These are phyloP conservation scores for Toxotes jaculatrix DNA, from an alignment of 2,113 vertebrate species.

Conservation along the genomic window DNA sequence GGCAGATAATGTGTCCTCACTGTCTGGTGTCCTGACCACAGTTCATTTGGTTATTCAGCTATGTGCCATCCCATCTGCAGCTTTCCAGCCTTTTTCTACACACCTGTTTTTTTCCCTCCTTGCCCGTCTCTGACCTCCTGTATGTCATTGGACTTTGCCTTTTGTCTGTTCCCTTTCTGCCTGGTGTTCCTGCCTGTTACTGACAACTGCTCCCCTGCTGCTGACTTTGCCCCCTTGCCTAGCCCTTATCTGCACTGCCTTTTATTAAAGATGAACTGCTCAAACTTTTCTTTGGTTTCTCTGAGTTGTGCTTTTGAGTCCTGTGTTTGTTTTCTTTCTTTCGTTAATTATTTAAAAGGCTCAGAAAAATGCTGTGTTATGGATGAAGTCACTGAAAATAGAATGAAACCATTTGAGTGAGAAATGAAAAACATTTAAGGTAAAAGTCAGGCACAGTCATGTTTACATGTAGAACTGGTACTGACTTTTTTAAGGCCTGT, in stretches of 20 bases:
- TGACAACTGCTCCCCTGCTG: neutral
- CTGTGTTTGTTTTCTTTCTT: neutral
- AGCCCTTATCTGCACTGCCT: neutral
- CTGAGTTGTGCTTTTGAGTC: too few relatives aligned
- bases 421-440: neutral
- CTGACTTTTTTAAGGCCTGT: neutral
- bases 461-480: neutral
- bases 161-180: neutral
- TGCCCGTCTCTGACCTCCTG: neutral
- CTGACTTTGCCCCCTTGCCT: neutral
- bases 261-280: too few relatives aligned
- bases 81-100: neutral
- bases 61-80: neutral
- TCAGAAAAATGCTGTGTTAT: neutral
- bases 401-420: neutral
- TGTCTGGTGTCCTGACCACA: neutral
- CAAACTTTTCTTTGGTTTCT: too few relatives aligned
- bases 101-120: neutral
- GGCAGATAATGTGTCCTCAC: neutral
- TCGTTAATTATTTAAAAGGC: neutral
- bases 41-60: neutral
- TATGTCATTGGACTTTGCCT: neutral
- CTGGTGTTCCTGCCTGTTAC: neutral
- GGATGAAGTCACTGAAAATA: neutral
- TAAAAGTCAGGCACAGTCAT: neutral